Conservation (phyloP, 2,113 vertebrate genomes). For the Atlantisia rogersi region DNA sequence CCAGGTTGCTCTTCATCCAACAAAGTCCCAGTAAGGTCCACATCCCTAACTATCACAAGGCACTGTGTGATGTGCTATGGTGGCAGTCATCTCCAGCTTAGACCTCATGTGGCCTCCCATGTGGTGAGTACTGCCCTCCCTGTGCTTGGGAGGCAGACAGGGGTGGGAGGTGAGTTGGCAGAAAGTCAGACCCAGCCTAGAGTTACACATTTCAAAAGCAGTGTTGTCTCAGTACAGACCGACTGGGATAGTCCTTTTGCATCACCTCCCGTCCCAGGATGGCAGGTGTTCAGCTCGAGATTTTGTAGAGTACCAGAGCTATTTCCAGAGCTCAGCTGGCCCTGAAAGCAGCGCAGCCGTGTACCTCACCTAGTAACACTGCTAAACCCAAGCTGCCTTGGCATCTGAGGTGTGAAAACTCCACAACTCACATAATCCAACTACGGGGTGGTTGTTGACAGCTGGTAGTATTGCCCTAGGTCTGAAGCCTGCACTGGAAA, state of each 20-base stretch:
- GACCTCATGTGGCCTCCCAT: rapidly evolving
- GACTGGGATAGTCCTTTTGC: not conserved
- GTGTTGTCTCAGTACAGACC: not conserved
- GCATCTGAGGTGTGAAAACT: slow-evolving; percentile 34
- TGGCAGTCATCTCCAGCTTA: not conserved
- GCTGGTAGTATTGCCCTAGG: not conserved
- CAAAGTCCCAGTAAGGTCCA: not conserved
- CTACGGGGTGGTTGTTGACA: not conserved
- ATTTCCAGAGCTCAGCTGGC: slow-evolving; percentile 32
- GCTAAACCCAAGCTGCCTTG: not conserved
- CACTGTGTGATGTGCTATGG: rapidly evolving
- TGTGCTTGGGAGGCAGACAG: not conserved
- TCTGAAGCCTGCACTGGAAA: not conserved
- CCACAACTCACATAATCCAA: not conserved
- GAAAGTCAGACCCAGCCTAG: not conserved
- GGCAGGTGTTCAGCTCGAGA: not conserved
- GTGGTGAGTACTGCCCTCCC: not conserved
- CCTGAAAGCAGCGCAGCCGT: not conserved
- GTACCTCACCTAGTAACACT: slow-evolving; percentile 44
- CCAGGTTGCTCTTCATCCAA: not conserved
- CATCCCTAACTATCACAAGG: not conserved
- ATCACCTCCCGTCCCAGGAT: not conserved
- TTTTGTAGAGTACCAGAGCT: not conserved
- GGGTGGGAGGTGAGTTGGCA: not conserved
- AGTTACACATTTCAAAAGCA: rapidly evolving